These are phyloP conservation scores for Typhlichthys subterraneus DNA, from an alignment of 2,797 vertebrate species.

Conservation along the genomic window DNA sequence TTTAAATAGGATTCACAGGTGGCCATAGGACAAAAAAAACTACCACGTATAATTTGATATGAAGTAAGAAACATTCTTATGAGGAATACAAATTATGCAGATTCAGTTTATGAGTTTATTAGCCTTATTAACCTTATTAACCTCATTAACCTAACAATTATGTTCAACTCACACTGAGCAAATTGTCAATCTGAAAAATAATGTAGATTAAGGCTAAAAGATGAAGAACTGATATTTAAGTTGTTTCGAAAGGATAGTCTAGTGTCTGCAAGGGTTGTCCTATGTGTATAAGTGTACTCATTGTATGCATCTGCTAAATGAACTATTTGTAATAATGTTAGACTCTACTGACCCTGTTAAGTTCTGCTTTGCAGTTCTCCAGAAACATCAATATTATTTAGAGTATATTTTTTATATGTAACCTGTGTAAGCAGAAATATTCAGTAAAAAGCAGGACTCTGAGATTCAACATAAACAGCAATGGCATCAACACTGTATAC, in stretches of 20 bases:
- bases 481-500: too few species aligned
- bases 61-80: constrained; percentile 47
- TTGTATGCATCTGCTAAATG: neutral
- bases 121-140: neutral
- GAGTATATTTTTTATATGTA: too few species aligned
- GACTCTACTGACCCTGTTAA: neutral
- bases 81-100: neutral
- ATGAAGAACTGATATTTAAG: too few species aligned
- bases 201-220: too few species aligned
- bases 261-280: too few species aligned
- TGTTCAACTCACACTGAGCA: neutral
- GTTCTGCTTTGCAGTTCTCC: too few species aligned
- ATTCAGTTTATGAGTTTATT: neutral
- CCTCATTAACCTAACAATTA: neutral
- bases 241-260: too few species aligned
- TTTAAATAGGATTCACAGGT: constrained; percentile 62
- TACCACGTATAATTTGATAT: constrained; percentile 39
- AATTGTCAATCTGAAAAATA: too few species aligned
- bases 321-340: neutral
- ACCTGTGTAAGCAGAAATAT: too few species aligned
- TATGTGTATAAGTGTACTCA: neutral
- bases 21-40: constrained; percentile 33
- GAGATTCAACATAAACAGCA: too few species aligned
- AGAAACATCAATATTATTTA: too few species aligned
- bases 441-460: too few species aligned